Evolutionary conservation across 2,113 vertebrate genomes (phyloP), one percentile per base, ranked within the genome.

Genomic region (Leptobrachium ailaonicum): DNA sequence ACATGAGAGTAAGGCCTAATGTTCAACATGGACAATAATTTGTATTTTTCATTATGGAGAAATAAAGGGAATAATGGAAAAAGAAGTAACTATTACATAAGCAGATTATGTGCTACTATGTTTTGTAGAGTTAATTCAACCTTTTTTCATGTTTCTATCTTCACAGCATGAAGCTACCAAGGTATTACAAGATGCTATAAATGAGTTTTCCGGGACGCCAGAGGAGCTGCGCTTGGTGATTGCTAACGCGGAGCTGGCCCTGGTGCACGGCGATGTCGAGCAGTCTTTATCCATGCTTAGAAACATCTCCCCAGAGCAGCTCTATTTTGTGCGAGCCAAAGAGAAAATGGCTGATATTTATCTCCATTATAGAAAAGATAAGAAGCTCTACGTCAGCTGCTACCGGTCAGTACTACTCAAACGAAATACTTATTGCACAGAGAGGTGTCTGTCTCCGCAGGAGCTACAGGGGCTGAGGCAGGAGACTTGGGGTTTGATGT

Each of bases 281-380:
- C 90, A 94, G 78, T 96, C 97, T 42, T 91, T 99, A 85, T 95
- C 88, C 83, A 95, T 97, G 94, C 96, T 99, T 83, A 87, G 90
- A 84, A 98, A 95, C 86, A 92, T 96, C 63, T 95, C 94, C 2
- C 88, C 95, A 0, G 94, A 98, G 47, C 96, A 98, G 86, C 92
- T 92, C n/a, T 99, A 98, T 86, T 99, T 95, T 87, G 89, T 95
- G 79, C 95, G 98, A 83, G 96, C 95, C 84, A 99, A 96, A 86
- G 93, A 94, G 87, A 99, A 99, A 88, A 99, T 99, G 97, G 97
- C 96, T 40, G 89, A 95, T 76, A 94, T 97, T 80, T 99, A 98
- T 87, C 91, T 99, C 79, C 94, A 94, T 43, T 92, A 95, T 87
- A 94, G 95, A 76, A 98, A 96, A 89, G 96, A 99, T 75, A 99